Conservation (phyloP, 1,140 invertebrate species). For the Drosophila saltans region DNA sequence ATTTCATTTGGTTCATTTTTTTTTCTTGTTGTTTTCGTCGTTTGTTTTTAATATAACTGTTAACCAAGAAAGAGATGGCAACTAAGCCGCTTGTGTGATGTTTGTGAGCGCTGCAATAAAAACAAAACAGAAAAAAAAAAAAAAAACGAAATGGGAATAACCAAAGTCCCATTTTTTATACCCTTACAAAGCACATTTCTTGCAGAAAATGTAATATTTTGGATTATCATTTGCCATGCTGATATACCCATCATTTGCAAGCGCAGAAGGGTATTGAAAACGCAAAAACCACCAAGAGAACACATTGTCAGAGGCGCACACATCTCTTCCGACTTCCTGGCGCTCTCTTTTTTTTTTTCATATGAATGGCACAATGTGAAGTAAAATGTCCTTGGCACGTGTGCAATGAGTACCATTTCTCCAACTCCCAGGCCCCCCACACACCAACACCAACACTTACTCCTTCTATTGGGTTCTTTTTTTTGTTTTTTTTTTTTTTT, state of each 20-base stretch:
- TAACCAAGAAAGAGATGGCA: conserved; percentile 37
- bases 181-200: neutral
- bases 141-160: conserved; percentile 33
- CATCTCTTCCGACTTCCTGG: conserved; percentile 60
- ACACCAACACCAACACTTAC: neutral
- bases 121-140: conserved; percentile 36
- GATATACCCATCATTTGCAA: neutral
- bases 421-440: conserved; percentile 4
- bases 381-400: conserved; percentile 64
- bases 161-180: conserved; percentile 3
- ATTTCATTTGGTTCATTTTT: conserved; percentile 41
- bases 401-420: conserved; percentile 21
- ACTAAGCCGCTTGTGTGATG: conserved; percentile 3
- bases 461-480: neutral
- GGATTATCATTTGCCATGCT: neutral
- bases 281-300: conserved; percentile 1
- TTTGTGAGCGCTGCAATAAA: conserved; percentile 9
- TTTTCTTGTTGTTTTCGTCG: neutral
- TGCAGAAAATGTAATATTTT: neutral
- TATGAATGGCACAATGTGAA: conserved; percentile 7
- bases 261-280: neutral
- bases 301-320: conserved; percentile 27
- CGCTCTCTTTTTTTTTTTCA: conserved; percentile 55
- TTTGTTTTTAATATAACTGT: conserved; percentile 41
- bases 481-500: neutral